Conservation (phyloP, 2,797 vertebrate species). For the Zalophus californianus region DNA sequence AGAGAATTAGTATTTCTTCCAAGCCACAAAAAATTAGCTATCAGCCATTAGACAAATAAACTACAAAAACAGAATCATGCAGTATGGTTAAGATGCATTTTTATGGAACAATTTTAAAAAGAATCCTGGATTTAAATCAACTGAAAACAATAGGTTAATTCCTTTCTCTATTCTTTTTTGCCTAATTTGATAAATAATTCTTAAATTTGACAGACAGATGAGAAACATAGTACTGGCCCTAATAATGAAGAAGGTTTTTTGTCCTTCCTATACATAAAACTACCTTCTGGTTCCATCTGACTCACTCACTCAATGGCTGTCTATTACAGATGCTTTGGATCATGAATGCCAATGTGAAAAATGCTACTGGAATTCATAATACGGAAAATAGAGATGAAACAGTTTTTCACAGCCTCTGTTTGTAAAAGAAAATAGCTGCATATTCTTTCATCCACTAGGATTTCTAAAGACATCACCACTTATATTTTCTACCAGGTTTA, state of each 20-base stretch:
- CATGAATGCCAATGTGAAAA: slow-evolving; percentile 37
- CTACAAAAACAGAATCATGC: slow-evolving; percentile 60
- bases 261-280: slow-evolving; percentile 20
- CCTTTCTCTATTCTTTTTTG: slow-evolving; percentile 45
- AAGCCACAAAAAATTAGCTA: slow-evolving; percentile 60
- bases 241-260: background rate
- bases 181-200: slow-evolving; percentile 41
- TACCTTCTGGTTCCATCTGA: background rate
- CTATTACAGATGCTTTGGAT: background rate
- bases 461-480: slow-evolving; percentile 38
- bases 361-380: slow-evolving; percentile 56
- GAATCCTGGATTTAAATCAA: slow-evolving; percentile 44
- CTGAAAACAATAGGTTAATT: slow-evolving; percentile 29
- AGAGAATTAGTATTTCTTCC: slow-evolving; percentile 77
- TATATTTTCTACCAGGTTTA: slow-evolving; percentile 53
- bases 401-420: slow-evolving; percentile 19
- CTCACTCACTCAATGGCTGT: background rate
- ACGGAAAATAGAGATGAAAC: slow-evolving; percentile 43
- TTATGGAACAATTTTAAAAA: slow-evolving; percentile 48
- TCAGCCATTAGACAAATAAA: slow-evolving; percentile 55
- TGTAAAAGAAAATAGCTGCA: background rate
- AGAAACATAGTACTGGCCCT: slow-evolving; percentile 1
- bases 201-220: slow-evolving; percentile 41
- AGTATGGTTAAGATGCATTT: slow-evolving; percentile 41
- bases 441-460: slow-evolving; percentile 19